phyloP scores from a whole-genome alignment of 2,797 vertebrate genomes.

The Ctenochaetus hawaiiensis region DNA sequence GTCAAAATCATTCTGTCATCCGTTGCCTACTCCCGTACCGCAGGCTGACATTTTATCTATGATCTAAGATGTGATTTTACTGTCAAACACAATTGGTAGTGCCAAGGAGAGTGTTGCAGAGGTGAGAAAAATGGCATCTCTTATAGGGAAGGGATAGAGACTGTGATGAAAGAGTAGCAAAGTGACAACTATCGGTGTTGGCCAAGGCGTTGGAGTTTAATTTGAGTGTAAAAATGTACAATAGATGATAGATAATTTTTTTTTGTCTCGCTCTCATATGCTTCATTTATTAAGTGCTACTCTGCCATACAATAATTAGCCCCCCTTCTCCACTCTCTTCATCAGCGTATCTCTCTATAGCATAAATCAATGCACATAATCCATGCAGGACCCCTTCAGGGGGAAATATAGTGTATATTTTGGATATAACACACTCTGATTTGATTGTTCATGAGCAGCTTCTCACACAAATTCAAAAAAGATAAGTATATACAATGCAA shows the following conservation, averaged over 20 bases:
- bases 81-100: conserved; percentile 77
- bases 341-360: conserved; percentile 37
- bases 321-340: conserved; percentile 37
- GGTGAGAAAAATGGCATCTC: conserved; percentile 66
- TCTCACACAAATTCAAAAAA: conserved; percentile 44
- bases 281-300: conserved; percentile 53
- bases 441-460: conserved; percentile 53
- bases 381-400: conserved; percentile 36
- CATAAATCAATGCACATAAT: conserved; percentile 32
- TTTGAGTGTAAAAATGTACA: conserved; percentile 46
- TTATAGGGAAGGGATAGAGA: conserved; percentile 40
- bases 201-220: conserved; percentile 44
- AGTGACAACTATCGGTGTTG: conserved; percentile 49
- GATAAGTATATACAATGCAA: conserved; percentile 65
- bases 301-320: conserved; percentile 53
- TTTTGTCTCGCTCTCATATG: conserved; percentile 43
- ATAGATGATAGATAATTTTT: conserved; percentile 55
- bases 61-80: conserved; percentile 79
- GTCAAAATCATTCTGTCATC: conserved; percentile 70
- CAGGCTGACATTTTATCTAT: conserved; percentile 71
- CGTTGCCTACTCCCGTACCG: conserved; percentile 51
- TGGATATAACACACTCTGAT: conserved; percentile 24
- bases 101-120: conserved; percentile 63
- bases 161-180: conserved; percentile 40
- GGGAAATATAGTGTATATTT: conserved; percentile 14